These are phyloP conservation scores for Masnerella sp. DNA, from an alignment of 2,888 invertebrate genomes.

Conservation along the genomic window DNA sequence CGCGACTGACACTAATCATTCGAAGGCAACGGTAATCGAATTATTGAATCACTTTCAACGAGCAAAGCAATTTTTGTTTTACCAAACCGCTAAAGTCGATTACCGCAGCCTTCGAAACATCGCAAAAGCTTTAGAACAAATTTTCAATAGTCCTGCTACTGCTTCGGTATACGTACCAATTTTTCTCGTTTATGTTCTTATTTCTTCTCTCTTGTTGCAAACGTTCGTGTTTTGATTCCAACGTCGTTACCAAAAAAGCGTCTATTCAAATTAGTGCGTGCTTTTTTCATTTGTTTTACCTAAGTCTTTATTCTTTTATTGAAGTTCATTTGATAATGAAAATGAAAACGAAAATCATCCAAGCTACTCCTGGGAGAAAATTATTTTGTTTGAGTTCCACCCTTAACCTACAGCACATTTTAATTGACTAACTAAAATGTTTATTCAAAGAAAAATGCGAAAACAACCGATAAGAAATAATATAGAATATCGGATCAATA, in stretches of 20 bases:
- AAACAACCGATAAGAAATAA: too few species aligned
- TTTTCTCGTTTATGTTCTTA: conserved; percentile 53
- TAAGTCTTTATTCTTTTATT: conserved; percentile 45
- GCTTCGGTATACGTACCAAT: conserved; percentile 55
- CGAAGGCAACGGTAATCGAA: conserved; percentile 38
- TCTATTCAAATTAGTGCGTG: conserved; percentile 19
- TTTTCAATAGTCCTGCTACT: conserved; percentile 54
- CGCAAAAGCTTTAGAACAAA: conserved; percentile 49
- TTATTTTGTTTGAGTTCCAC: too few species aligned
- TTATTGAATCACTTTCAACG: conserved; percentile 3
- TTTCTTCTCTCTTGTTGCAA: conserved; percentile 50
- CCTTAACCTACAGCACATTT: conserved; percentile 20
- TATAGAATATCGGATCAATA: too few species aligned
- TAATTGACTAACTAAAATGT: neutral
- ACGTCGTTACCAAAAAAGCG: conserved; percentile 29
- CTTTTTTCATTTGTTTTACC: conserved; percentile 65
- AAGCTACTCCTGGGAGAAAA: too few species aligned
- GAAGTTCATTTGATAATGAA: conserved; percentile 30
- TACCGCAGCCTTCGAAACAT: conserved; percentile 45
- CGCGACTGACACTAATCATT: conserved; percentile 44
- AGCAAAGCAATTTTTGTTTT: conserved; percentile 18
- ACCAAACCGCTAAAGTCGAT: conserved; percentile 27
- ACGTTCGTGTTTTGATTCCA: conserved; percentile 18
- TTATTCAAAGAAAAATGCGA: too few species aligned
- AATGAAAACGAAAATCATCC: neutral